Evolutionary conservation across 35 echinoderm and acorn worm genomes (phyloP), one percentile per base, ranked within the genome.

Genomic region (Antedon bifida): DNA sequence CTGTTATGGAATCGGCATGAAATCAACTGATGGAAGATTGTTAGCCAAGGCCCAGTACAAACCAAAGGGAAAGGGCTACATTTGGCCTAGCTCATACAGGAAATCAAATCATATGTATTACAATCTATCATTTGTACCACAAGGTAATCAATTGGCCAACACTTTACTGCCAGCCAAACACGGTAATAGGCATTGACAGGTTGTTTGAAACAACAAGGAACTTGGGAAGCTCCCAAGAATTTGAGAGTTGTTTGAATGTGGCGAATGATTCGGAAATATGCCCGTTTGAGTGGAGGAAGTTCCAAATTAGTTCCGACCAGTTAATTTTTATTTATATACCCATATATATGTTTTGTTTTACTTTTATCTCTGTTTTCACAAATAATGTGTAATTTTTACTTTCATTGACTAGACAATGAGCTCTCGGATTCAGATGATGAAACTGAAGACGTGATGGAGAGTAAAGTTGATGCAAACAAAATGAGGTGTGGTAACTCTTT

Each of bases 31-130:
- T 81, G 84, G 84, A 30, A 86, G 76, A 39, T 80, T 82, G 32
- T 46, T 83, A 78, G 89, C 86, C 12, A 85, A 84, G 29, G 89
- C 86, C 34, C 80, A 84, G 0, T 92, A 97, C 55, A 92, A 92
- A 39, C 94, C 94, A 0, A 89, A 92, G 64, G 90, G 94, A 56
- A 92, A 86, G 88, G 90, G 90, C 35, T 92, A 97, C 19, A 74
- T 92, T 36, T 97, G 94, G 94, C 94, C 94, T n/a, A 92, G 90
- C 74, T 97, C 94, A 13, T 92, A 78, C 83, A 97, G 88, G 56
- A 97, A 97, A 30, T 75, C 90, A 30, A 90, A 92, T 74, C 94
- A 97, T 87, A 84, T 97, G 8, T 97, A 92, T 81, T 97, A 97
- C 85, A 87, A 87, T 46, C 32, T 92, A 4, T 34, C 64, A 73